Evolutionary conservation across 2,888 invertebrate species (phyloP).

Genomic region (Dicycla oo): DNA sequence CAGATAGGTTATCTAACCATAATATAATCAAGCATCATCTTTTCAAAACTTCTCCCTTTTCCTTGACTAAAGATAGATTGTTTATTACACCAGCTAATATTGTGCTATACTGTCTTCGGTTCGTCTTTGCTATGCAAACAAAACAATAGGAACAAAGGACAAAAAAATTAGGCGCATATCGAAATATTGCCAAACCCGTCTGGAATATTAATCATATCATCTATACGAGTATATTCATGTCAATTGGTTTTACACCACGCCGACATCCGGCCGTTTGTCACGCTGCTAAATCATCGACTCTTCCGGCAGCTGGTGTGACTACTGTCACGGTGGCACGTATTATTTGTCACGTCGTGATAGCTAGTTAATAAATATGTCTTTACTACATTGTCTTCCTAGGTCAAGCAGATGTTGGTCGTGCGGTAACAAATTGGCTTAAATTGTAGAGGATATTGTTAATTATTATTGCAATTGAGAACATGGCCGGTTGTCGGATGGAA

Average conservation of each 20-base stretch:
- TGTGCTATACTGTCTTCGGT: neutral
- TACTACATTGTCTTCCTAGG: slow-evolving; percentile 26
- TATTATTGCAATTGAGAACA: slow-evolving; percentile 18
- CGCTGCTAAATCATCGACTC: slow-evolving; percentile 37
- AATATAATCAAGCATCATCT: neutral
- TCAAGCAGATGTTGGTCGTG: slow-evolving; percentile 39
- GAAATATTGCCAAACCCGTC: slow-evolving; percentile 23
- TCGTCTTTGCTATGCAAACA: neutral
- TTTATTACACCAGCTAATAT: no score
- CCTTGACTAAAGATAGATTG: neutral
- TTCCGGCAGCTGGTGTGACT: slow-evolving; percentile 53
- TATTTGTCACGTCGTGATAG: slow-evolving; percentile 27
- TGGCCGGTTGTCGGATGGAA: neutral
- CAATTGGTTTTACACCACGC: slow-evolving; percentile 48
- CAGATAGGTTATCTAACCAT: no score
- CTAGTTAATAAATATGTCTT: slow-evolving; percentile 7
- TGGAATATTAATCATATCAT: slow-evolving; percentile 44
- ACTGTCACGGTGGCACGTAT: slow-evolving; percentile 34
- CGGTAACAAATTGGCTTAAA: slow-evolving; percentile 18
- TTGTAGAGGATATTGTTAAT: slow-evolving; percentile 38
- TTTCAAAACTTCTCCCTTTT: neutral
- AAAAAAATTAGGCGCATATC: slow-evolving; percentile 4
- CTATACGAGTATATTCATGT: slow-evolving; percentile 23
- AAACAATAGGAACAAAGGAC: neutral
- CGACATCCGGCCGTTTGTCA: slow-evolving; percentile 52